Conservation (phyloP, 1,140 invertebrate species). For the Drosophila subpulchrella region DNA sequence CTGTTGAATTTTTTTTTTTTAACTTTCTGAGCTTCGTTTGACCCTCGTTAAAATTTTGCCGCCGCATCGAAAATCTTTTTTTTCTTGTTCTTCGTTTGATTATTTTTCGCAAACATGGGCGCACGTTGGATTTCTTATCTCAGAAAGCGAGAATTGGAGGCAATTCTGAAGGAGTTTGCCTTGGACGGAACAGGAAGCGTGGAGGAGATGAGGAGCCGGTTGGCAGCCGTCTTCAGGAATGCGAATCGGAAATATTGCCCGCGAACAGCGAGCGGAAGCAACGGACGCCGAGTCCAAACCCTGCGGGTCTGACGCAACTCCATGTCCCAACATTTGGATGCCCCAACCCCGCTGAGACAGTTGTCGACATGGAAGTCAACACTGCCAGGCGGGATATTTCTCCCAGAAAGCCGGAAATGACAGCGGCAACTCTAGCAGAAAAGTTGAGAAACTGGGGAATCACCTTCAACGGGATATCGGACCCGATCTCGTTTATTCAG, state of each 20-base stretch:
- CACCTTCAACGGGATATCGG: neutral
- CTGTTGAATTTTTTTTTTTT: too few species aligned
- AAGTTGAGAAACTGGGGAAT: neutral
- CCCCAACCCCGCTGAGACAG: neutral
- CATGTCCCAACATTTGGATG: neutral
- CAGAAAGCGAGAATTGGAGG: neutral
- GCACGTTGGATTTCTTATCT: neutral
- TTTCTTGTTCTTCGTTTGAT: neutral
- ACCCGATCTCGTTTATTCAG: neutral
- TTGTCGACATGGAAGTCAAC: neutral
- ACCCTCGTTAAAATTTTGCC: too few species aligned
- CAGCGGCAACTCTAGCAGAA: neutral
- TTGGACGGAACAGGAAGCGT: neutral
- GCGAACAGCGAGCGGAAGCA: neutral
- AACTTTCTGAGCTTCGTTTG: too few species aligned
- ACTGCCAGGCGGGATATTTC: neutral
- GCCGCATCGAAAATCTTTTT: too few species aligned
- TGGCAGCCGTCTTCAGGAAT: neutral
- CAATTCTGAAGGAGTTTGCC: neutral
- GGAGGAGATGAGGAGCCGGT: constrained; percentile 1
- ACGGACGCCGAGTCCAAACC: too few species aligned
- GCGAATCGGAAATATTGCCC: neutral
- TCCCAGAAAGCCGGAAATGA: neutral
- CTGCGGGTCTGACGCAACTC: too few species aligned
- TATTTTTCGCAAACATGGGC: neutral